Evolutionary conservation across 2,797 vertebrate genomes (phyloP).

Genomic region (Pristis pectinata): DNA sequence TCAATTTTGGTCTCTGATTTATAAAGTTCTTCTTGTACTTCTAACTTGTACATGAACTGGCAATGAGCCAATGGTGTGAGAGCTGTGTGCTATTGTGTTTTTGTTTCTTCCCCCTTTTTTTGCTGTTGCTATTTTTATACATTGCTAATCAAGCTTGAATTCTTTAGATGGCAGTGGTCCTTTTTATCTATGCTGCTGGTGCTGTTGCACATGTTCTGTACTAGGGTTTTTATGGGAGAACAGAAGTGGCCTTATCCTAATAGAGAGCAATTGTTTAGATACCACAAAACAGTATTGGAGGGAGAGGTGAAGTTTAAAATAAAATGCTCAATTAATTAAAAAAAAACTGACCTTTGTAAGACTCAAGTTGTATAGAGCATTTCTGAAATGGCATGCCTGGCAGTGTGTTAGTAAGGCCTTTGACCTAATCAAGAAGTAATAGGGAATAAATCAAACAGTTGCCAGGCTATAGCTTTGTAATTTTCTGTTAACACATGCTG

Average conservation of each 20-base stretch:
- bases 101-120: neutral
- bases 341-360: neutral
- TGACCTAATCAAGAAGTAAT: neutral
- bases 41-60: conserved; percentile 26
- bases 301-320: conserved; percentile 10
- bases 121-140: conserved; percentile 27
- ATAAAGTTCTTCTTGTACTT: conserved; percentile 20
- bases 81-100: conserved; percentile 22
- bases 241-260: conserved; percentile 35
- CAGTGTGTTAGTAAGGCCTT: conserved; percentile 2
- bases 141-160: conserved; percentile 35
- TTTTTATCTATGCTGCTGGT: conserved; percentile 29
- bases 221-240: conserved; percentile 30
- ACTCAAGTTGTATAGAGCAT: conserved; percentile 8
- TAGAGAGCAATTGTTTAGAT: conserved; percentile 6
- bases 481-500: neutral
- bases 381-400: conserved; percentile 19
- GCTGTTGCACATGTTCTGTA: conserved; percentile 31
- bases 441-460: conserved; percentile 5
- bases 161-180: conserved; percentile 21
- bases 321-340: neutral
- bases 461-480: neutral
- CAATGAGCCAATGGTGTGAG: neutral
- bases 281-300: conserved; percentile 30
- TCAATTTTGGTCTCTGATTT: conserved; percentile 30